A percentile compares a stretch with the other conserved stretches of the same genome.
Conservation (phyloP, 64 coral and sea anemone genomes). For the Porites australiensis region DNA sequence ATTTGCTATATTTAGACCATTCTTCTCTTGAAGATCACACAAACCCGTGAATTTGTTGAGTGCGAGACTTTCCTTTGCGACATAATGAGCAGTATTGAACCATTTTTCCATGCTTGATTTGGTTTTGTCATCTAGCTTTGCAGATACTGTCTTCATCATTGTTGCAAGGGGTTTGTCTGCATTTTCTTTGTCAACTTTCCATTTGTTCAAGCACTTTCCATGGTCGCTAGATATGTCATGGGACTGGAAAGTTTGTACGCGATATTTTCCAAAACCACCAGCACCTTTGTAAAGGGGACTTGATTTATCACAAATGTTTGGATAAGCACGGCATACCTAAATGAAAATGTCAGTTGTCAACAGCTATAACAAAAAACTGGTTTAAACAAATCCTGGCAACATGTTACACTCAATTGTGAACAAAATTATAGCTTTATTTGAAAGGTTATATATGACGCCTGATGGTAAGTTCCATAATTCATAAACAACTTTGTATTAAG, state of each 20-base stretch:
- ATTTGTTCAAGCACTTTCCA: not conserved
- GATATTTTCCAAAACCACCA: not conserved
- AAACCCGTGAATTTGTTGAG: conserved; percentile 51
- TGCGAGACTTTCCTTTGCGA: conserved; percentile 28
- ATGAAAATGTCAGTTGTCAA: not conserved
- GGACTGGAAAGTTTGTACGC: not conserved
- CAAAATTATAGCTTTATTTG: too few species aligned
- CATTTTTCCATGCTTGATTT: conserved; percentile 44
- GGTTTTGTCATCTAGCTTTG: not conserved
- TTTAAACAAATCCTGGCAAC: not conserved
- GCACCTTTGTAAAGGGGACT: not conserved
- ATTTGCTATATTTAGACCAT: conserved; percentile 54
- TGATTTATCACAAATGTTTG: conserved; percentile 16
- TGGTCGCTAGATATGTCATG: not conserved
- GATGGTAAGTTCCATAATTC: too few species aligned
- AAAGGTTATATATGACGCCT: too few species aligned
- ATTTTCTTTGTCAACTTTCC: conserved; percentile 28
- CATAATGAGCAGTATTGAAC: conserved; percentile 51
- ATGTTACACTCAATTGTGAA: too few species aligned
- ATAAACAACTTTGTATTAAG: too few species aligned
- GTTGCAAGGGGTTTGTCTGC: conserved; percentile 30
- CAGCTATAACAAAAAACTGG: not conserved
- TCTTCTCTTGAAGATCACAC: conserved; percentile 36
- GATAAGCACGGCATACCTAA: not conserved
- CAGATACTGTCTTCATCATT: conserved; percentile 28